These are phyloP conservation scores for Aphis craccivora DNA, from an alignment of 1,140 invertebrate genomes.

Conservation along the genomic window DNA sequence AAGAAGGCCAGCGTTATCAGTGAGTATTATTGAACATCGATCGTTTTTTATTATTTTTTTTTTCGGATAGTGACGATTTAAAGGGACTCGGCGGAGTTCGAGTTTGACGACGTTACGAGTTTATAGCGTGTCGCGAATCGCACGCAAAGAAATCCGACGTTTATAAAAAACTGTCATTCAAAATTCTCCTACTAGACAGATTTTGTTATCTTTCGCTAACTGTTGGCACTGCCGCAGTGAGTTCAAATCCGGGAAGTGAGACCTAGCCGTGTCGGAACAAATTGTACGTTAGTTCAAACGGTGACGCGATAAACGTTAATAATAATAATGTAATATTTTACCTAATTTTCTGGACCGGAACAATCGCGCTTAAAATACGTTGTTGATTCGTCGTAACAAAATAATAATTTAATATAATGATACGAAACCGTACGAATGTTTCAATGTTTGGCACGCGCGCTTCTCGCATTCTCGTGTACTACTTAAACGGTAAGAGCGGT, in stretches of 20 bases:
- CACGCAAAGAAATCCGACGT: not conserved
- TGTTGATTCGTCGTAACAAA: not conserved
- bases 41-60: not conserved
- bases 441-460: not conserved
- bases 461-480: not conserved
- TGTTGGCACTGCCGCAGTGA: not conserved
- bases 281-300: not conserved
- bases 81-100: no score
- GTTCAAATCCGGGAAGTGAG: not conserved
- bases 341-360: not conserved
- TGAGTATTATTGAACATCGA: constrained; percentile 66
- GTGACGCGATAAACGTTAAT: not conserved
- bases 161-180: not conserved
- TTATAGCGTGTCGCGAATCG: not conserved
- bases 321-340: not conserved
- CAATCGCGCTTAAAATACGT: not conserved
- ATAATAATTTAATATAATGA: not conserved
- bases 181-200: not conserved
- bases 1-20: constrained; percentile 80
- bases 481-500: not conserved
- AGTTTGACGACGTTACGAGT: no score
- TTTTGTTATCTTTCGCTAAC: not conserved
- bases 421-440: not conserved
- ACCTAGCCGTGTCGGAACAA: not conserved
- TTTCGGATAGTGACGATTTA: not conserved